These are phyloP conservation scores for Drosophila picticornis DNA, from an alignment of 2,888 invertebrate species.

Conservation along the genomic window DNA sequence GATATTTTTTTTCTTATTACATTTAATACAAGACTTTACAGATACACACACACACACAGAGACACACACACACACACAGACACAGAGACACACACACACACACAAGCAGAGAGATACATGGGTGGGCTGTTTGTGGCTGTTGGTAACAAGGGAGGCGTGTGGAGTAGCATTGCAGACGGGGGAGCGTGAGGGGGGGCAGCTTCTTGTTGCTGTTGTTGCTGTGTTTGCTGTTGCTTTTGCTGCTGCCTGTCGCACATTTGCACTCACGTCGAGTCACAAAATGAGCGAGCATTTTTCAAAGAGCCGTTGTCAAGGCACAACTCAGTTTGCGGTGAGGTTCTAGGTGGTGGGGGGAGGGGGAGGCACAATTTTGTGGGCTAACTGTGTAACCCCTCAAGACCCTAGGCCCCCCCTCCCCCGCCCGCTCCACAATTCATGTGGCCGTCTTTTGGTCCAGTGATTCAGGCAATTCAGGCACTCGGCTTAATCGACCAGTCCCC, in stretches of 20 bases:
- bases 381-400: slow-evolving; percentile 9
- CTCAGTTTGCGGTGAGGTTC: neutral
- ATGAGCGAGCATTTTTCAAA: slow-evolving; percentile 73
- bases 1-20: slow-evolving; percentile 66
- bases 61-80: slow-evolving; percentile 12
- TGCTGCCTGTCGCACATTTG: slow-evolving; percentile 50
- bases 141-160: neutral
- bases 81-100: slow-evolving; percentile 12
- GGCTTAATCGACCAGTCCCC: slow-evolving; percentile 59
- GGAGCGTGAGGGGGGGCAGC: neutral
- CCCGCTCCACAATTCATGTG: neutral
- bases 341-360: neutral
- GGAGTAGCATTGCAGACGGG: neutral
- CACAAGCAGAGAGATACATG: slow-evolving; percentile 13
- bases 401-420: neutral
- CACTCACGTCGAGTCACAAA: slow-evolving; percentile 66
- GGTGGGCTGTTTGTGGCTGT: slow-evolving; percentile 27
- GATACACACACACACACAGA: slow-evolving; percentile 47
- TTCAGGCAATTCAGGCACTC: slow-evolving; percentile 39
- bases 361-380: slow-evolving; percentile 7
- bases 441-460: slow-evolving; percentile 6
- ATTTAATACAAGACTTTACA: slow-evolving; percentile 55
- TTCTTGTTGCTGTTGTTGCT: slow-evolving; percentile 3
- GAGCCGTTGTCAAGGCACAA: slow-evolving; percentile 25
- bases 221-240: slow-evolving; percentile 7